A percentile compares a stretch with the other conserved stretches of the same genome.
Evolutionary conservation across 2,888 invertebrate species (phyloP).

Genomic region (Ichneumoninae sp.): DNA sequence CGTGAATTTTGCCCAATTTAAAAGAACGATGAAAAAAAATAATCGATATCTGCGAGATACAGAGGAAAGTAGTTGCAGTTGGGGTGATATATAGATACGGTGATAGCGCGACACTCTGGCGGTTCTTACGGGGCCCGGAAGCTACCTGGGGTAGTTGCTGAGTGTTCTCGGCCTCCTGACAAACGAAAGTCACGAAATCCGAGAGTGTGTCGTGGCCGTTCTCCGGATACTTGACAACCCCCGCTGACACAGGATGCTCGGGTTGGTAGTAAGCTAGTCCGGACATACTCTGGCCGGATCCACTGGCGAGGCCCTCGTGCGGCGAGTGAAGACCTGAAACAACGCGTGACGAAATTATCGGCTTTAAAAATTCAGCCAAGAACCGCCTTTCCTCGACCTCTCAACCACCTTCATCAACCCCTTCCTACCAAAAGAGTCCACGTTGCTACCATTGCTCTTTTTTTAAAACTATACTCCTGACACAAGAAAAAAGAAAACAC

Average conservation of each 20-base stretch:
- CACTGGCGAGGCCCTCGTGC: slow-evolving; percentile 85
- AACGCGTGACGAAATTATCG: slow-evolving; percentile 61
- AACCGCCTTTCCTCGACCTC: slow-evolving; percentile 74
- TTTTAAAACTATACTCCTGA: not conserved
- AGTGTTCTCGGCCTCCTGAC: slow-evolving; percentile 95
- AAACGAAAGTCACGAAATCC: slow-evolving; percentile 98
- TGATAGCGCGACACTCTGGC: slow-evolving; percentile 61
- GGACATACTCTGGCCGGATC: slow-evolving; percentile 85
- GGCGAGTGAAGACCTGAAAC: slow-evolving; percentile 85
- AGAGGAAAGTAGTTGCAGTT: not conserved
- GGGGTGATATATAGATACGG: slow-evolving; percentile 45
- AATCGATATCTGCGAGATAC: not conserved
- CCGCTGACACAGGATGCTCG: slow-evolving; percentile 84
- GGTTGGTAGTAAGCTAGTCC: slow-evolving; percentile 86
- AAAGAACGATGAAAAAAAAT: slow-evolving; percentile 1
- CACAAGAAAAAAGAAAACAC: slow-evolving; percentile 1
- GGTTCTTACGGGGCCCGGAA: slow-evolving; percentile 71
- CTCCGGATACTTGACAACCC: slow-evolving; percentile 90
- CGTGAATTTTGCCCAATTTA: not conserved
- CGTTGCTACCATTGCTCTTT: not conserved
- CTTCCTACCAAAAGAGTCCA: not conserved
- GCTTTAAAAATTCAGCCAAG: slow-evolving; percentile 42
- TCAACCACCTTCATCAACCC: slow-evolving; percentile 64
- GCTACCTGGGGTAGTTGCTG: slow-evolving; percentile 91
- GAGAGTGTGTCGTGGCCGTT: slow-evolving; percentile 96